Conservation (phyloP, 2,113 vertebrate species). For the Siniperca knerii region DNA sequence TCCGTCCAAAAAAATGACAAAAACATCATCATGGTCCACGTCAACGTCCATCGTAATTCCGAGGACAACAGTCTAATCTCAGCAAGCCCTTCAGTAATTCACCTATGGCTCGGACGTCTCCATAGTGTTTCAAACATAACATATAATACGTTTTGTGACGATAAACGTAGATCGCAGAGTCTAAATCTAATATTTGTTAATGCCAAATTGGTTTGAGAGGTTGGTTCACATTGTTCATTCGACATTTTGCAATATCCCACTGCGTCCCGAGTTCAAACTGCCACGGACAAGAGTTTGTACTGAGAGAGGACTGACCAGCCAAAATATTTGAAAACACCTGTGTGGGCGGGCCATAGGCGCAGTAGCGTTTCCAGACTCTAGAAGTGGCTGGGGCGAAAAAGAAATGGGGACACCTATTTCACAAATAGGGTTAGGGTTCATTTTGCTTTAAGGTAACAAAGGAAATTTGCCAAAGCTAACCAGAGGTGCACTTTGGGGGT, state of each 20-base stretch:
- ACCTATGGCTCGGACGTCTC: not conserved
- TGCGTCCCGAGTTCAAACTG: not conserved
- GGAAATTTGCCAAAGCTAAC: not conserved
- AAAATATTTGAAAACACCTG: not conserved
- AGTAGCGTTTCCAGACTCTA: too few relatives aligned
- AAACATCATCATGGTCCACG: too few relatives aligned
- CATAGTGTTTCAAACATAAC: too few relatives aligned
- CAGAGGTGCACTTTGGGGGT: not conserved
- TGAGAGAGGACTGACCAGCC: not conserved
- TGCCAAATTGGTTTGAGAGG: too few relatives aligned
- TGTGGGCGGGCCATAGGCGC: not conserved
- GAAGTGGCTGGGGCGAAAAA: not conserved
- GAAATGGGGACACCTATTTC: too few relatives aligned
- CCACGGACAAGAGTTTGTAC: not conserved
- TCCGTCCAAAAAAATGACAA: too few relatives aligned
- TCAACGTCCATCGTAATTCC: too few relatives aligned
- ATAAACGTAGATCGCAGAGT: too few relatives aligned
- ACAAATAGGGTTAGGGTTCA: too few relatives aligned
- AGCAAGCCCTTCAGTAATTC: not conserved
- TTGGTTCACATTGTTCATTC: not conserved
- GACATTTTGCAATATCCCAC: not conserved
- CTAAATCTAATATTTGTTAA: too few relatives aligned
- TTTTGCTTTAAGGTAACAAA: not conserved
- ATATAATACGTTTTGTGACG: too few relatives aligned
- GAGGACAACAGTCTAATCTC: too few relatives aligned